Conservation (phyloP, 2,888 invertebrate species). For the Conistra vaccinii region DNA sequence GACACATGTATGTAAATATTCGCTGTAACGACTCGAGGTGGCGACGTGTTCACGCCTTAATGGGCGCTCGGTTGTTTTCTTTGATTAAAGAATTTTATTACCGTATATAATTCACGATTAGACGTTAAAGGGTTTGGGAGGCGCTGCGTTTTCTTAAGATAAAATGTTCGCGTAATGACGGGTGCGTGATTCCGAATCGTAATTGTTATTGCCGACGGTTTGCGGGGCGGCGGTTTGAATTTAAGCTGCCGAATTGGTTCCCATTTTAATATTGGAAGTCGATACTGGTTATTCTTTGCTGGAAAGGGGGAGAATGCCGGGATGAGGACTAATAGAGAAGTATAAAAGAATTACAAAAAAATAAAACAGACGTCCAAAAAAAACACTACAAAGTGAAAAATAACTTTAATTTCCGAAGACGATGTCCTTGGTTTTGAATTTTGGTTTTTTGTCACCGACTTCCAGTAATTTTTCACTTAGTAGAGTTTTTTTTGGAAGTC, state of each 20-base stretch:
- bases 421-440: too few relatives aligned
- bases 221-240: conserved; percentile 69
- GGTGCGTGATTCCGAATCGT: conserved; percentile 89
- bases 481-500: too few relatives aligned
- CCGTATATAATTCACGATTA: conserved; percentile 90
- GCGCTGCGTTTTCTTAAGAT: conserved; percentile 81
- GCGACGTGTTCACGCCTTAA: conserved; percentile 89
- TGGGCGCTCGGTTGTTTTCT: conserved; percentile 89
- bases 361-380: too few relatives aligned
- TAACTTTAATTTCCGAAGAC: too few relatives aligned
- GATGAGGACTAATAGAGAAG: not conserved
- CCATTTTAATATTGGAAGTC: conserved; percentile 46
- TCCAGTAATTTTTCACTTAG: too few relatives aligned
- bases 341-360: too few relatives aligned
- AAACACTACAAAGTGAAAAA: too few relatives aligned
- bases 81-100: conserved; percentile 91
- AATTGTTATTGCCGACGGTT: conserved; percentile 83
- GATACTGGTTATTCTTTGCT: conserved; percentile 22
- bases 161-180: conserved; percentile 88
- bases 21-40: conserved; percentile 88
- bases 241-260: conserved; percentile 64
- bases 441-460: too few relatives aligned
- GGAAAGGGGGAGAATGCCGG: not conserved
- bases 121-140: conserved; percentile 87
- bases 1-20: conserved; percentile 91